Conservation (phyloP, 1,140 invertebrate species). For the Brachystomella parvula region DNA sequence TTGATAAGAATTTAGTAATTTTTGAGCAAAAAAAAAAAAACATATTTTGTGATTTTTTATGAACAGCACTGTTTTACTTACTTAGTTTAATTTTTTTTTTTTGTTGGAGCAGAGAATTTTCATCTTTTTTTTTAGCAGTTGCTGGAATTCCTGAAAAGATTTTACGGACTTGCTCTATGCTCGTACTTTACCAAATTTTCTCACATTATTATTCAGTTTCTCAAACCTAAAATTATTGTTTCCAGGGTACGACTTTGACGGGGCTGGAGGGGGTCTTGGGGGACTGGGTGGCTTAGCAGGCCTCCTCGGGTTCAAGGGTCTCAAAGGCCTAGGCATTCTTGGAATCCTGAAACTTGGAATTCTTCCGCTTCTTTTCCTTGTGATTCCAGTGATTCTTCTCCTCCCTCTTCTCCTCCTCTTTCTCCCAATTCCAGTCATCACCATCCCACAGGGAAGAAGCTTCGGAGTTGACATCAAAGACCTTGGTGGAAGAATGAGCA, state of each 20-base stretch:
- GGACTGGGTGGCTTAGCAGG: constrained; percentile 29
- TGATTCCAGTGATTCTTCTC: constrained; percentile 24
- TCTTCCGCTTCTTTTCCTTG: constrained; percentile 23
- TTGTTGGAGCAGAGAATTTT: too few relatives aligned
- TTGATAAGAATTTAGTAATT: too few relatives aligned
- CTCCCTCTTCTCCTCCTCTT: constrained; percentile 31
- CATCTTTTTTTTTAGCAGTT: background rate
- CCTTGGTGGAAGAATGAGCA: constrained; percentile 26
- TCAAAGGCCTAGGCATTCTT: constrained; percentile 29
- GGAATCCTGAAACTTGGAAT: constrained; percentile 21
- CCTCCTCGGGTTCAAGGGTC: constrained; percentile 35
- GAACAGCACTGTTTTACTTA: too few relatives aligned
- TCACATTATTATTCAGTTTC: too few relatives aligned
- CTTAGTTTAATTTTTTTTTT: too few relatives aligned
- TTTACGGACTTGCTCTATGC: too few relatives aligned
- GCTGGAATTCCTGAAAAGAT: too few relatives aligned
- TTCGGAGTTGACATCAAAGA: constrained; percentile 24
- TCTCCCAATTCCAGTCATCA: constrained; percentile 34
- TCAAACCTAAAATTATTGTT: constrained; percentile 4
- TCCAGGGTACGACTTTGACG: constrained; percentile 26
- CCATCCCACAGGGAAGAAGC: constrained; percentile 22
- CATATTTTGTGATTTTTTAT: too few relatives aligned
- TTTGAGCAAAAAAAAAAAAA: too few relatives aligned
- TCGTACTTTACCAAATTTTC: too few relatives aligned
- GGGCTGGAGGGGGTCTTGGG: constrained; percentile 9